Conservation (phyloP, 1,140 invertebrate species). For the Bradynema listronoti region DNA sequence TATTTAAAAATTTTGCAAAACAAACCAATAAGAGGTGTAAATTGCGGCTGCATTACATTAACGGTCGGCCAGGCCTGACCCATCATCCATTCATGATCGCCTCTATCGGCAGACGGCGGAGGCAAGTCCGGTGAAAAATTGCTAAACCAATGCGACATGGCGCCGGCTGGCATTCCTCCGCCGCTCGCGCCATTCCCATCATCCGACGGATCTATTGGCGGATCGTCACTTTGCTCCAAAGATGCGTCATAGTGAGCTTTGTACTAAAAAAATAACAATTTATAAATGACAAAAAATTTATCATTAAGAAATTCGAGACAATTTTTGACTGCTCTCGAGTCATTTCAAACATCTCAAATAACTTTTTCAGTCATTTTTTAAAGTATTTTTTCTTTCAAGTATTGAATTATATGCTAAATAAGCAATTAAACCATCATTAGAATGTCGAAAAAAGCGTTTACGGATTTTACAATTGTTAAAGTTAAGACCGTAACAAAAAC, state of each 20-base stretch:
- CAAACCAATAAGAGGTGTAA: constrained; percentile 21
- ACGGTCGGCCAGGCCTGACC: background rate
- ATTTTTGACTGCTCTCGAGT: background rate
- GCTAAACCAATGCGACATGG: constrained; percentile 28
- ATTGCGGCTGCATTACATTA: background rate
- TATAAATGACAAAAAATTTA: no score
- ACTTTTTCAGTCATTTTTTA: background rate
- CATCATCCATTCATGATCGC: background rate
- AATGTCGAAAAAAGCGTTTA: no score
- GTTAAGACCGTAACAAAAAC: no score
- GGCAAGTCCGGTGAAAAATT: constrained; percentile 2
- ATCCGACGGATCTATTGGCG: background rate
- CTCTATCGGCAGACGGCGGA: background rate
- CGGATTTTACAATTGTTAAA: no score
- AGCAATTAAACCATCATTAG: background rate
- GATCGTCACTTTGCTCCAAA: constrained; percentile 28
- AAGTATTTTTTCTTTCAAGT: background rate
- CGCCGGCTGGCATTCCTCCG: constrained; percentile 14
- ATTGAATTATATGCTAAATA: background rate
- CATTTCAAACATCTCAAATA: background rate
- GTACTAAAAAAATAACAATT: constrained; percentile 23
- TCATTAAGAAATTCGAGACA: background rate
- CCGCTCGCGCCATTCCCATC: background rate
- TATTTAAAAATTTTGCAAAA: background rate
- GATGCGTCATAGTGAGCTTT: constrained; percentile 34